These are phyloP conservation scores for Phyllostomus discolor DNA, from an alignment of 2,113 vertebrate genomes.

Conservation along the genomic window DNA sequence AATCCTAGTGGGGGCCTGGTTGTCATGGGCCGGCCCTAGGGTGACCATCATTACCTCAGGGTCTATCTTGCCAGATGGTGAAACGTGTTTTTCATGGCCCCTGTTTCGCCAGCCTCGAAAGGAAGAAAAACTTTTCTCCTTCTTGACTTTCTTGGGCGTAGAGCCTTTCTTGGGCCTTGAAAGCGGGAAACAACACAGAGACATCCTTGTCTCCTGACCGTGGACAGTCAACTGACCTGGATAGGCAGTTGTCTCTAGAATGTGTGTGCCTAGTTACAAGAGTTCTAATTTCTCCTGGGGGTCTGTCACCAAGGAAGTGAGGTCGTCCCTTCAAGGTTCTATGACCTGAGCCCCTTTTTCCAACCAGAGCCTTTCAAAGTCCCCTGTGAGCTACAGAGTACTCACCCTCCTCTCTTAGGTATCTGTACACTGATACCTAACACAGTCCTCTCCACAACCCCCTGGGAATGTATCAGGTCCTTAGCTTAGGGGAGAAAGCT, in stretches of 20 bases:
- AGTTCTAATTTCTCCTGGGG: not conserved
- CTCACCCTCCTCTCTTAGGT: not conserved
- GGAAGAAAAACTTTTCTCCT: not conserved
- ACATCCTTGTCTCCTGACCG: not conserved
- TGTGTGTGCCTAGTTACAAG: not conserved
- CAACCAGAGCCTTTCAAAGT: not conserved
- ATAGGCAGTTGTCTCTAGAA: not conserved
- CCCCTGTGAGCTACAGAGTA: too few species aligned
- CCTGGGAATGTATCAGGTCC: not conserved
- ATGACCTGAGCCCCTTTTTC: too few species aligned
- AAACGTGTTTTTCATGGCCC: too few species aligned
- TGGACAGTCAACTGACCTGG: not conserved
- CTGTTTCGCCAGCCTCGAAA: not conserved
- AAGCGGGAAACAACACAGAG: rapidly evolving
- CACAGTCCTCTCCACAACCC: not conserved
- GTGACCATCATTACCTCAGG: too few species aligned
- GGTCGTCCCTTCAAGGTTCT: not conserved
- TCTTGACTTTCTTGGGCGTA: not conserved
- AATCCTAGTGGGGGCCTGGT: rapidly evolving
- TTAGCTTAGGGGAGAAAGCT: not conserved
- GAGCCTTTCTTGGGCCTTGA: not conserved
- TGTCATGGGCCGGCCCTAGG: not conserved
- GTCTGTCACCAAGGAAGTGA: not conserved
- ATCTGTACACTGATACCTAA: too few species aligned
- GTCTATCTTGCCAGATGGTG: too few species aligned